Evolutionary conservation across 2,888 invertebrate species (phyloP).

Genomic region (Electrophaes corylata): DNA sequence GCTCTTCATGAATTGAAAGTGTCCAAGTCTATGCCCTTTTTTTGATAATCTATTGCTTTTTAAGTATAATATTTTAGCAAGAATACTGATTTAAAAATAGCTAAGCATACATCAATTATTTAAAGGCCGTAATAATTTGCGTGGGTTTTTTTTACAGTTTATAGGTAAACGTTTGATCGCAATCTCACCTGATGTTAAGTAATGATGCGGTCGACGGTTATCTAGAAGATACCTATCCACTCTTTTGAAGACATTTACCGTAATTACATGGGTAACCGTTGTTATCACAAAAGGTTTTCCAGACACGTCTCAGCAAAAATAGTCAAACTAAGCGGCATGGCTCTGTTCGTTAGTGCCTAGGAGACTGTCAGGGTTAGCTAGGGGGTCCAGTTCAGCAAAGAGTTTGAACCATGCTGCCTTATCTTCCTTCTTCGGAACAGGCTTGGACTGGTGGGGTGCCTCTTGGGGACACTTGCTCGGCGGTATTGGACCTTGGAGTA

Average conservation of each 20-base stretch:
- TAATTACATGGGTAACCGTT: background rate
- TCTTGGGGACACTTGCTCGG: constrained; percentile 41
- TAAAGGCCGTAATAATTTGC: background rate
- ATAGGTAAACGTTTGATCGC: too few species aligned
- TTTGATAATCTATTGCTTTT: background rate
- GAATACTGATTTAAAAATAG: background rate
- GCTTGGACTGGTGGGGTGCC: constrained; percentile 43
- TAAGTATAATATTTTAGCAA: background rate
- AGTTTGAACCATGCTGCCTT: constrained; percentile 92
- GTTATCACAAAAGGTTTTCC: background rate
- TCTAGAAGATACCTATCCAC: too few species aligned
- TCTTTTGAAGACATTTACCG: too few species aligned
- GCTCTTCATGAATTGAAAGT: too few species aligned
- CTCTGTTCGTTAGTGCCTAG: constrained; percentile 75
- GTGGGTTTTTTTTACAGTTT: too few species aligned
- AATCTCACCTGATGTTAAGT: too few species aligned
- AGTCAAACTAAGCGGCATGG: constrained; percentile 72
- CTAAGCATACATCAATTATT: background rate
- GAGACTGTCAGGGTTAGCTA: constrained; percentile 91
- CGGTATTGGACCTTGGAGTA: constrained; percentile 56
- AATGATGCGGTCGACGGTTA: too few species aligned
- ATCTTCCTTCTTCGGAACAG: constrained; percentile 80
- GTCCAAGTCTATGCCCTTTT: background rate
- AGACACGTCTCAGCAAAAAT: background rate
- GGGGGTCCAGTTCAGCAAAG: constrained; percentile 96